A percentile compares a stretch with the other conserved stretches of the same genome.
Evolutionary conservation across 2,888 invertebrate species (phyloP).

Genomic region (Epirrhoe tristata): DNA sequence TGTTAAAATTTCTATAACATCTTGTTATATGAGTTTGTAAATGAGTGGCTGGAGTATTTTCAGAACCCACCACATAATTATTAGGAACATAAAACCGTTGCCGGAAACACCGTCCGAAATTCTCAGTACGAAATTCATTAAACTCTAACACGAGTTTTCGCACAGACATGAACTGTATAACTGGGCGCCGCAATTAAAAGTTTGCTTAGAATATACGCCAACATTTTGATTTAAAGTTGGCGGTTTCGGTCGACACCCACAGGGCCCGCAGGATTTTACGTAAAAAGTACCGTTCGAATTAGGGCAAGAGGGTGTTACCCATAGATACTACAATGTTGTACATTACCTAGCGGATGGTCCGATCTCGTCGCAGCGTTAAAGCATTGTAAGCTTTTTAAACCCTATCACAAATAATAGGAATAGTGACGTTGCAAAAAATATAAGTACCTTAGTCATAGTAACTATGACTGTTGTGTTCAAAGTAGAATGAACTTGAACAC

Average conservation of each 20-base stretch:
- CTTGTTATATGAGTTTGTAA: not conserved
- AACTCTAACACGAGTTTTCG: conserved; percentile 75
- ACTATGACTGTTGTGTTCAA: too few species aligned
- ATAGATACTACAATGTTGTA: not conserved
- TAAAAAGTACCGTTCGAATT: conserved; percentile 38
- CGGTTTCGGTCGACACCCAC: conserved; percentile 60
- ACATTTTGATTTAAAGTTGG: conserved; percentile 81
- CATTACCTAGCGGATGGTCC: not conserved
- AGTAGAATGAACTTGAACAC: too few species aligned
- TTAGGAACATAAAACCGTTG: conserved; percentile 47
- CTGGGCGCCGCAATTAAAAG: conserved; percentile 80
- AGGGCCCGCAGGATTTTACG: conserved; percentile 48
- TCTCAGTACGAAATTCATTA: conserved; percentile 73
- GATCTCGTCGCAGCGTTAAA: not conserved
- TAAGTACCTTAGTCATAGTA: too few species aligned
- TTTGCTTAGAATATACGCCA: conserved; percentile 73
- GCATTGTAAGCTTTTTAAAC: too few species aligned
- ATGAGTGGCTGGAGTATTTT: not conserved
- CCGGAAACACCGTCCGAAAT: conserved; percentile 59
- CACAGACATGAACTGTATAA: conserved; percentile 71
- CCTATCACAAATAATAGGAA: too few species aligned
- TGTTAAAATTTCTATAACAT: not conserved
- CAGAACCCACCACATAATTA: conserved; percentile 17
- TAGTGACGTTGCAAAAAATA: too few species aligned
- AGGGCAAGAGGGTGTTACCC: not conserved